Percentiles rank a stretch among this genome's conserved stretches.
Evolutionary conservation across 2,113 vertebrate genomes (phyloP).

Genomic region (Aphelocoma coerulescens): DNA sequence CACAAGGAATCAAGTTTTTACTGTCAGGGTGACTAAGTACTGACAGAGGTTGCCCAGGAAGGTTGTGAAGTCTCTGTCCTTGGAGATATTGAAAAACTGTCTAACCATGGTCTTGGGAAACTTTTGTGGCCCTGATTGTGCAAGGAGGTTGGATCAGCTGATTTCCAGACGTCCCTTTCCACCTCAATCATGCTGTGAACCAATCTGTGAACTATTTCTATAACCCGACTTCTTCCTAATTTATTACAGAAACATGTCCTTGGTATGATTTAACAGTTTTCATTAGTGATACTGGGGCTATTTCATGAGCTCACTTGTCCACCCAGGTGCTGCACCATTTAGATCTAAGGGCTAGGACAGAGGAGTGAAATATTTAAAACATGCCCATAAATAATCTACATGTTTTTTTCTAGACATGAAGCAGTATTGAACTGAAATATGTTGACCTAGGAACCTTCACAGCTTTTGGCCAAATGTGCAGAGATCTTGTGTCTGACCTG

Average conservation of each 20-base stretch:
- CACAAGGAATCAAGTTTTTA: neutral
- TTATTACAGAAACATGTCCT: neutral
- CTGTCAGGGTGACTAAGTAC: neutral
- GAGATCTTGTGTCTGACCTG: neutral
- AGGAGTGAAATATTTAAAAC: slow-evolving; percentile 1
- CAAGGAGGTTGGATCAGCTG: neutral
- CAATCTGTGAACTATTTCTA: neutral
- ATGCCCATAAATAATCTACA: neutral
- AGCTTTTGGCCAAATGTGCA: slow-evolving; percentile 23
- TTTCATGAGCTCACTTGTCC: neutral
- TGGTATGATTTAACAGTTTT: neutral
- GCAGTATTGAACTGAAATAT: neutral
- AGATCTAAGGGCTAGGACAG: neutral
- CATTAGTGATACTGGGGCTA: neutral
- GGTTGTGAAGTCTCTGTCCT: neutral
- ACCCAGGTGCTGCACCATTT: neutral
- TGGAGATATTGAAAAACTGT: neutral
- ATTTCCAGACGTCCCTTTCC: neutral
- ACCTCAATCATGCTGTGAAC: neutral
- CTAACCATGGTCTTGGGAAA: neutral
- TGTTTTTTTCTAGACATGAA: neutral
- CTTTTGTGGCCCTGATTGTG: neutral
- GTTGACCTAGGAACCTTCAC: neutral
- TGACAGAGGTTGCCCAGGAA: neutral
- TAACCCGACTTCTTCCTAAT: neutral